Conservation (phyloP, 2,888 invertebrate species). For the Euphydryas editha region DNA sequence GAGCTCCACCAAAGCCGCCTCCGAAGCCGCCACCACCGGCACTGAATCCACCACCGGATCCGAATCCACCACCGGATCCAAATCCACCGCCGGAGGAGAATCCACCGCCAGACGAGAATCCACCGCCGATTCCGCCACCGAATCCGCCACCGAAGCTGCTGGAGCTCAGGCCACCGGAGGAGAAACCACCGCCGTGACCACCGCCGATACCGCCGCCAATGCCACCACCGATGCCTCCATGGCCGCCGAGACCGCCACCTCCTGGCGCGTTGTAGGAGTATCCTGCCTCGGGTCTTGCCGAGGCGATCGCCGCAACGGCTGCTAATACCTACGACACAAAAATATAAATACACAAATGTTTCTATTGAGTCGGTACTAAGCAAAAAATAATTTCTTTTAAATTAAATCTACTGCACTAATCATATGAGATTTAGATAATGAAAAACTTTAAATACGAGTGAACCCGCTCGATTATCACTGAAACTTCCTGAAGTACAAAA, state of each 20-base stretch:
- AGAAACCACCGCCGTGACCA: conserved; percentile 55
- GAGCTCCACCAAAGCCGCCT: conserved; percentile 72
- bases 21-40: conserved; percentile 66
- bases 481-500: conserved; percentile 19
- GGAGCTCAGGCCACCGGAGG: conserved; percentile 47
- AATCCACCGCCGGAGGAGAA: conserved; percentile 52
- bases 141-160: conserved; percentile 51
- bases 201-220: conserved; percentile 67
- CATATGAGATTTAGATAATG: neutral
- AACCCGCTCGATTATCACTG: conserved; percentile 17
- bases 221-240: conserved; percentile 56
- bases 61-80: conserved; percentile 44
- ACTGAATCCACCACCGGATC: conserved; percentile 50
- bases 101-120: conserved; percentile 42
- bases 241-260: conserved; percentile 60
- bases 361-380: neutral
- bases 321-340: conserved; percentile 75
- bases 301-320: conserved; percentile 82
- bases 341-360: conserved; percentile 31
- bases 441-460: neutral
- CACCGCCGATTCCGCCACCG: conserved; percentile 57
- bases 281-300: conserved; percentile 85
- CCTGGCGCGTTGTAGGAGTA: conserved; percentile 83
- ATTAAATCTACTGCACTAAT: neutral
- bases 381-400: neutral